Conservation (phyloP, 1,140 invertebrate genomes). For the Metaphire vulgaris region DNA sequence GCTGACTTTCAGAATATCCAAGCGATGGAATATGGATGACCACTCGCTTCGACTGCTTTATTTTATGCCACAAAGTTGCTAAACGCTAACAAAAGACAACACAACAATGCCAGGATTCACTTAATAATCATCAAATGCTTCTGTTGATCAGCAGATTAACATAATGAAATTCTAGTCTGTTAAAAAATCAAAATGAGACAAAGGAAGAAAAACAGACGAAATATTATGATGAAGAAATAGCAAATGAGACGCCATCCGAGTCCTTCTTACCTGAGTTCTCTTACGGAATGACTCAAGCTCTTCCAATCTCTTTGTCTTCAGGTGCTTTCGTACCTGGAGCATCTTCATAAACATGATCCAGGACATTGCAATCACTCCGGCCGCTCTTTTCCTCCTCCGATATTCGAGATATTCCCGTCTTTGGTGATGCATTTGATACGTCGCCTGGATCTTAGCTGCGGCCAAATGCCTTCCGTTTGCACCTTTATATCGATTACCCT, state of each 20-base stretch:
- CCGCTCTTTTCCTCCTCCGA: slow-evolving; percentile 49
- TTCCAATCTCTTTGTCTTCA: slow-evolving; percentile 39
- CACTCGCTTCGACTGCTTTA: slow-evolving; percentile 43
- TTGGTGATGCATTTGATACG: slow-evolving; percentile 43
- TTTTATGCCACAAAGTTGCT: slow-evolving; percentile 41
- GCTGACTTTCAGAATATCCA: slow-evolving; percentile 42
- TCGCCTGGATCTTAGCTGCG: slow-evolving; percentile 46
- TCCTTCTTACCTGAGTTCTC: too few species aligned
- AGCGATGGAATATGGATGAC: slow-evolving; percentile 51
- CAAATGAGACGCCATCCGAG: too few species aligned
- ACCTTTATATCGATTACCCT: slow-evolving; percentile 45
- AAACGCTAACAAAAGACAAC: slow-evolving; percentile 24
- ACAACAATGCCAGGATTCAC: too few species aligned
- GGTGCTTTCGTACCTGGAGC: slow-evolving; percentile 42
- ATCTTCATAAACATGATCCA: slow-evolving; percentile 52
- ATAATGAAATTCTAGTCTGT: too few species aligned
- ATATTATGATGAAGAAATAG: too few species aligned
- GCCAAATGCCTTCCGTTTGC: slow-evolving; percentile 41
- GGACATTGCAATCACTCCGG: slow-evolving; percentile 51
- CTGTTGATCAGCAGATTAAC: too few species aligned
- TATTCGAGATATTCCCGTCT: slow-evolving; percentile 48
- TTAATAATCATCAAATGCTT: too few species aligned
- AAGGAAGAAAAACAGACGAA: too few species aligned
- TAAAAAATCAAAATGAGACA: too few species aligned
- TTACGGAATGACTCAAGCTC: slow-evolving; percentile 46